phyloP scores from a whole-genome alignment of 2,888 invertebrate species.

The Chouioia cunea region DNA sequence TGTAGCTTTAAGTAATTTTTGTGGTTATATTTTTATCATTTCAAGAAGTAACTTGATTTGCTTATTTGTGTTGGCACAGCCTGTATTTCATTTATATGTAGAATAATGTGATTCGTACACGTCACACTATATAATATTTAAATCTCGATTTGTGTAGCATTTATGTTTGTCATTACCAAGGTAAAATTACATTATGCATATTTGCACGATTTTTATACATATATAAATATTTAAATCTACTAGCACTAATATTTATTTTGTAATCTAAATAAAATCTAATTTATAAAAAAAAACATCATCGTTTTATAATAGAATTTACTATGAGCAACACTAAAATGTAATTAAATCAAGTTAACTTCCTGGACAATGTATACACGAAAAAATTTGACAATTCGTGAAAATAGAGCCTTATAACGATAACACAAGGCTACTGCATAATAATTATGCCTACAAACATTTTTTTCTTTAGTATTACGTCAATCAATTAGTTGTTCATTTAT shows the following conservation, averaged over 20 bases:
- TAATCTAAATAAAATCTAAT: slow-evolving; percentile 10
- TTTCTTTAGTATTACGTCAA: slow-evolving; percentile 53
- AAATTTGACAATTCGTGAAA: slow-evolving; percentile 40
- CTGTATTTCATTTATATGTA: slow-evolving; percentile 28
- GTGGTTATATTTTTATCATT: slow-evolving; percentile 49
- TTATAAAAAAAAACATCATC: slow-evolving; percentile 26
- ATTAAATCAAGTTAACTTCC: slow-evolving; percentile 57
- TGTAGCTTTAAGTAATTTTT: slow-evolving; percentile 51
- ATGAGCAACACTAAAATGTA: slow-evolving; percentile 50
- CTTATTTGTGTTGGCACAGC: slow-evolving; percentile 59
- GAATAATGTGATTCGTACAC: slow-evolving; percentile 1
- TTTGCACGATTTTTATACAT: slow-evolving; percentile 24
- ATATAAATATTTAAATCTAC: slow-evolving; percentile 19
- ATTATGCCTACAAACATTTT: slow-evolving; percentile 48
- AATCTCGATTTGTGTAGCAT: too few species aligned
- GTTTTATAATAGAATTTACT: slow-evolving; percentile 36
- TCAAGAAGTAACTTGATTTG: slow-evolving; percentile 64
- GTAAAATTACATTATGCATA: slow-evolving; percentile 16
- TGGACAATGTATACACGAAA: slow-evolving; percentile 41
- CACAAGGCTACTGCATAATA: slow-evolving; percentile 47
- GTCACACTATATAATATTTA: too few species aligned
- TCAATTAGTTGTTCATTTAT: slow-evolving; percentile 63
- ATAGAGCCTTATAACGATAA: slow-evolving; percentile 42
- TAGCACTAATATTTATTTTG: slow-evolving; percentile 3
- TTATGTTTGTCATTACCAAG: slow-evolving; percentile 21